Percentiles rank a stretch among this genome's conserved stretches.
phyloP scores from a whole-genome alignment of 2,888 invertebrate genomes.

The Petrophora chlorosata region DNA sequence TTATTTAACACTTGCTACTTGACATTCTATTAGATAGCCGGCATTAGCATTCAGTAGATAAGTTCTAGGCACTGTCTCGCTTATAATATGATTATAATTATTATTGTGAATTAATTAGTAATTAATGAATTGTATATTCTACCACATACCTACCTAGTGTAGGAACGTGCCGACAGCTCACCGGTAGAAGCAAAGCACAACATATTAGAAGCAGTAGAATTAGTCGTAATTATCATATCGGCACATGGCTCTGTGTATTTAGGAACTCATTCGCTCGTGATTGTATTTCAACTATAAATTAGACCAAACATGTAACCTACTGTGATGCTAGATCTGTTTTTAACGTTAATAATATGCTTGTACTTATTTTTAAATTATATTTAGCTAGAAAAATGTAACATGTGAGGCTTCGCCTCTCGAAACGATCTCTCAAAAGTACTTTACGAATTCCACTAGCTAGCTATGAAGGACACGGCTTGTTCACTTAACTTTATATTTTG shows the following conservation, averaged over 20 bases:
- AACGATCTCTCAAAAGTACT: not conserved
- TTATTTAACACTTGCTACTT: too few species aligned
- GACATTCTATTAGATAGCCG: too few species aligned
- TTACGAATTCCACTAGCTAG: constrained; percentile 10
- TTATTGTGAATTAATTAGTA: too few species aligned
- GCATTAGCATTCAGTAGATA: too few species aligned
- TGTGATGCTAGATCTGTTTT: constrained; percentile 36
- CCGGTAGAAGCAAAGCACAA: too few species aligned
- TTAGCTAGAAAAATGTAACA: not conserved
- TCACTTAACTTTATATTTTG: constrained; percentile 17
- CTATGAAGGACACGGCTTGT: constrained; percentile 14
- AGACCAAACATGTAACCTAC: constrained; percentile 32
- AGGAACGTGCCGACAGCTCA: too few species aligned
- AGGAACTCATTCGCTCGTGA: constrained; percentile 32
- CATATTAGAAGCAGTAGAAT: too few species aligned
- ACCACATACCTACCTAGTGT: too few species aligned
- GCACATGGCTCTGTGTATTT: constrained; percentile 53
- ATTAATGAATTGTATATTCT: too few species aligned
- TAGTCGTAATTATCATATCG: not conserved
- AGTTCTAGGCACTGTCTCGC: too few species aligned
- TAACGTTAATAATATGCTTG: constrained; percentile 4
- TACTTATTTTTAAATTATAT: constrained; percentile 3
- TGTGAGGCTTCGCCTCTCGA: constrained; percentile 9
- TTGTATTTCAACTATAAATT: constrained; percentile 31
- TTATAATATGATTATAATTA: too few species aligned